A percentile compares a stretch with the other conserved stretches of the same genome.
phyloP scores from a whole-genome alignment of 2,113 vertebrate genomes.

The Podarcis cretensis region DNA sequence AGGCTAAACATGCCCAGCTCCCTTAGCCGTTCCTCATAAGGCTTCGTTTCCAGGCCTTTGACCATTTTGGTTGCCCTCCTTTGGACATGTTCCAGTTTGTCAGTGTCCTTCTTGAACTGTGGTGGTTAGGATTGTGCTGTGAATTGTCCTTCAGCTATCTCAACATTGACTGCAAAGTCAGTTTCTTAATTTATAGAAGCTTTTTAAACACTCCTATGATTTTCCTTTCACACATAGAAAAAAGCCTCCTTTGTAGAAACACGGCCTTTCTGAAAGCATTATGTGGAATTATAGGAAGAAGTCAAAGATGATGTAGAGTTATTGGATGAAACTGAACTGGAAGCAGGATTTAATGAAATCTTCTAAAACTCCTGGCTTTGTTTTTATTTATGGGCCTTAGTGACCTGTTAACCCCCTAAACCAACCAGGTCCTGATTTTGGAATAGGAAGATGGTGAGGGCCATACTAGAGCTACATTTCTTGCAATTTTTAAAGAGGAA shows the following conservation, averaged over 20 bases:
- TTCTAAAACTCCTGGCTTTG: neutral
- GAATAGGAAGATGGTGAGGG: neutral
- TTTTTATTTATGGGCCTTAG: neutral
- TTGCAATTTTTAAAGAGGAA: neutral
- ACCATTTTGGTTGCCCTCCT: too few relatives aligned
- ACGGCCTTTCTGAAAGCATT: neutral
- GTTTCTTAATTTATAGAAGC: neutral
- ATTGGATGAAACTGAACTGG: neutral
- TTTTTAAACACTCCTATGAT: neutral
- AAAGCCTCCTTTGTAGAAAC: neutral
- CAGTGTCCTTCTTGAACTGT: too few relatives aligned
- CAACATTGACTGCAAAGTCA: neutral
- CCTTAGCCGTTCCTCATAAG: too few relatives aligned
- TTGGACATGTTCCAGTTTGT: too few relatives aligned
- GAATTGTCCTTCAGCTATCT: conserved; percentile 45
- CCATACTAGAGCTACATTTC: neutral
- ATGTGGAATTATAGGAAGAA: neutral
- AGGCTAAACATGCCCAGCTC: too few relatives aligned
- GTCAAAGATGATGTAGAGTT: neutral
- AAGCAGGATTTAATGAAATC: neutral
- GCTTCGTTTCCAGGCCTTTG: too few relatives aligned
- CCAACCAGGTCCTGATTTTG: neutral
- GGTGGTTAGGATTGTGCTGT: too few relatives aligned
- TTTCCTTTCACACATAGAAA: neutral
- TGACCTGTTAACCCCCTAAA: neutral